Evolutionary conservation across 1,140 invertebrate genomes (phyloP), one percentile per base, ranked within the genome.

Genomic region (Pogonus chalceus): DNA sequence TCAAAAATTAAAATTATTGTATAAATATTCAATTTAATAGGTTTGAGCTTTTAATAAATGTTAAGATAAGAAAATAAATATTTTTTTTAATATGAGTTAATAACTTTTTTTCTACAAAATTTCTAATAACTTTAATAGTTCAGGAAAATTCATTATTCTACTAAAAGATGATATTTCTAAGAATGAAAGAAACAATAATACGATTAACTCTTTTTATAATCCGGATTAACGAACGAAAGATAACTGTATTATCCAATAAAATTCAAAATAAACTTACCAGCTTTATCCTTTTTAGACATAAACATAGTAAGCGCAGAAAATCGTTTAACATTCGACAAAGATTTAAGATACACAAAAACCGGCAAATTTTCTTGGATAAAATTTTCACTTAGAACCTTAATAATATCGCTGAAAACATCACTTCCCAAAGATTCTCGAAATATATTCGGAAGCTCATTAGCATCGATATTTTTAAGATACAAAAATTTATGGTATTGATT

Each of bases 361-460:
- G 62, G 58, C 12, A 76, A 58, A 58, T 68, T 70, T 18, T 66
- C 68, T 54, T 63, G 64, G 9, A 62, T 37, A 58, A 74, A 75
- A 37, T 71, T 64, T 21, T 56, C 65, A 47, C 67, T 60, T 1
- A 82, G 59, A 2, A 71, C 61, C 2, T 58, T 56, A 16, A 83
- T 24, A 26, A 83, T 75, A 53, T 79, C 75, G 22, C 74, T 77
- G 16, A 83, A 71, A 4, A 75, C 71, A 54, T 76, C 70, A 35
- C 73, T 76, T 57, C 82, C 80, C 59, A 83, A 65, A 9, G 79
- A 79, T 50, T 81, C 77, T 63, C 74, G 69, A 61, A 83, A 80
- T 57, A 83, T 75, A 3, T 62, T 64, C 1, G 79, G 75, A 48
- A 83, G 65, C 50, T 63, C 67, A 14, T 65, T 54, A 9, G 76